These are phyloP conservation scores for Chloroceryle inda DNA, from an alignment of 2,797 vertebrate genomes.

Conservation along the genomic window DNA sequence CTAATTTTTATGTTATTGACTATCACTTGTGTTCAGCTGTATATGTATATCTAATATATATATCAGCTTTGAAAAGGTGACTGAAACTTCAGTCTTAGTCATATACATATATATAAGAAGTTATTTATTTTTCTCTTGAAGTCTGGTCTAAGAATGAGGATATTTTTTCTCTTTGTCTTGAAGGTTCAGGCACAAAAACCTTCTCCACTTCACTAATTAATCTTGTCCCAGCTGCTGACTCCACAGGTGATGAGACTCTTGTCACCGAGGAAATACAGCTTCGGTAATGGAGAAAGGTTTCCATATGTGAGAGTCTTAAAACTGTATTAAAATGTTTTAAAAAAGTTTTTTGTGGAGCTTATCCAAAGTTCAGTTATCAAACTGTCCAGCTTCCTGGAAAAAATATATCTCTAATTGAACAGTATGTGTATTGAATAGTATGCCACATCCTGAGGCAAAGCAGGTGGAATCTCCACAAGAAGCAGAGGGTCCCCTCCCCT, in stretches of 20 bases:
- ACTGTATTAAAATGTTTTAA: background rate
- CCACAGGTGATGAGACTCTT: slow-evolving; percentile 28
- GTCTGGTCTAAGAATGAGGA: background rate
- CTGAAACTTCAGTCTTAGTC: background rate
- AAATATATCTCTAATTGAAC: background rate
- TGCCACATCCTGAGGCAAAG: too few relatives aligned
- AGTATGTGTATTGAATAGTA: too few relatives aligned
- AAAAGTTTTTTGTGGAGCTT: background rate
- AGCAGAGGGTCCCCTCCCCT: too few relatives aligned
- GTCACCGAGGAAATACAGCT: slow-evolving; percentile 31
- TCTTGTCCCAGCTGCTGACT: slow-evolving; percentile 36
- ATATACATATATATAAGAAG: background rate
- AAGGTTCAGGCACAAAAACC: background rate
- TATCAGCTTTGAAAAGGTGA: background rate
- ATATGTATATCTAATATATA: background rate
- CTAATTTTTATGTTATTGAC: slow-evolving; percentile 8
- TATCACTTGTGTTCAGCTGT: background rate
- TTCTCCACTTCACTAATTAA: slow-evolving; percentile 35
- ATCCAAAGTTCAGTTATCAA: background rate
- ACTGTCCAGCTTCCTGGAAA: background rate
- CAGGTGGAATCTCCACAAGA: too few relatives aligned
- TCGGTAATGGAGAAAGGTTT: slow-evolving; percentile 22
- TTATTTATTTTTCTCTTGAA: slow-evolving; percentile 21
- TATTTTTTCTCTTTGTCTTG: slow-evolving; percentile 35
- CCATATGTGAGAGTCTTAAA: slow-evolving; percentile 6